phyloP scores from a whole-genome alignment of 2,113 vertebrate species.

The Caranx ignobilis region DNA sequence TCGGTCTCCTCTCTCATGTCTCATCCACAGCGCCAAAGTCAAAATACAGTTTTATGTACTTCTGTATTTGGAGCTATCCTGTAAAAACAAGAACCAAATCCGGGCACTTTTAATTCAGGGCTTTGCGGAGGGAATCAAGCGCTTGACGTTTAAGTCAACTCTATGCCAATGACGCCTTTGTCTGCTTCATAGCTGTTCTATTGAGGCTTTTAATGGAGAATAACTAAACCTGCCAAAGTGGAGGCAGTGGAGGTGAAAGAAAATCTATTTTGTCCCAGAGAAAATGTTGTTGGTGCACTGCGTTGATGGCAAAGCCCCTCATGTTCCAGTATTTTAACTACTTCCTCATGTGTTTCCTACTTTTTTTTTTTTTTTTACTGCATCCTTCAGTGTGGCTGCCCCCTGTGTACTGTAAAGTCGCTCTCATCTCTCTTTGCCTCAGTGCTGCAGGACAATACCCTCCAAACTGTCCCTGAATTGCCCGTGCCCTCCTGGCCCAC shows the following conservation, averaged over 20 bases:
- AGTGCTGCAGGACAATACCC: conserved; percentile 40
- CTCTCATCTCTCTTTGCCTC: conserved; percentile 27
- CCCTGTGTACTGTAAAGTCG: conserved; percentile 13
- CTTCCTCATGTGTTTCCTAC: conserved; percentile 42
- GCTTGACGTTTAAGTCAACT: conserved; percentile 26
- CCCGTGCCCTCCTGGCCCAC: conserved; percentile 35
- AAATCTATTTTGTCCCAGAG: conserved; percentile 6
- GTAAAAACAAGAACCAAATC: conserved; percentile 64
- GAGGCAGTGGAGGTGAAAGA: conserved; percentile 19
- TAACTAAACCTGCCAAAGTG: conserved; percentile 18
- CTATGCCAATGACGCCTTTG: conserved; percentile 27
- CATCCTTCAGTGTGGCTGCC: conserved; percentile 25
- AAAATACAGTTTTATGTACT: conserved; percentile 65
- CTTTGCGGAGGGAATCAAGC: conserved; percentile 37
- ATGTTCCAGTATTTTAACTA: conserved; percentile 39
- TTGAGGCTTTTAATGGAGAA: conserved; percentile 31
- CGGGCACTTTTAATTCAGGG: conserved; percentile 53
- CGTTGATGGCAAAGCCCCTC: conserved; percentile 11
- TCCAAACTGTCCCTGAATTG: conserved; percentile 44
- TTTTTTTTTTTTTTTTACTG: conserved; percentile 24
- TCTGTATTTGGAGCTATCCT: conserved; percentile 68
- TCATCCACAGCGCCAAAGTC: conserved; percentile 58
- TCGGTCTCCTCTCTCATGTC: conserved; percentile 63
- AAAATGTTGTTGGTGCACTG: conserved; percentile 25
- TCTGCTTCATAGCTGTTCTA: conserved; percentile 33